Base-by-base conservation (phyloP, 2,113 vertebrate genomes). In the Ptychochromis oligacanthus region DNA sequence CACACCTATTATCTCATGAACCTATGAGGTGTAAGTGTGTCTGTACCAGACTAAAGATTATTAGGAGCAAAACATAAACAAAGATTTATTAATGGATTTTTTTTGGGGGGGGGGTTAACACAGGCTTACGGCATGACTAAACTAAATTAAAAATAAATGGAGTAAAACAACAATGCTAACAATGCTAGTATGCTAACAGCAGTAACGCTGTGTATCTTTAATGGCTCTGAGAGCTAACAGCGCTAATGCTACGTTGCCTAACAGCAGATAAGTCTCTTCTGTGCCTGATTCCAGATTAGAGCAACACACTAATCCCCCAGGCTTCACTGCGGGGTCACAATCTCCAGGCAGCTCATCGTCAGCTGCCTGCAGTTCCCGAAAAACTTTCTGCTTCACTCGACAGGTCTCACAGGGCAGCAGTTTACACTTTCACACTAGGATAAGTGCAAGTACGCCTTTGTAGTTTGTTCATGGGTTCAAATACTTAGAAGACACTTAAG, bases 251-350 rank as follows among this genome's bases (percentile, higher is more conserved):
- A 91, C 83, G 60, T 87, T 70, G 56, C 85, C 91, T 88, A 87
- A 90, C 90, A 89, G 84, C 79, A 89, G 80, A 88, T 91, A 89
- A 93, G 11, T 91, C 87, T 92, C 89, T 89, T 90, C 82, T 87
- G 84, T 75, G 83, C 81, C 72, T 91, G 92, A 96, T 94, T 95
- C 92, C 93, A 95, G 93, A 95, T 96, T 96, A 95, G 92, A 93
- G 91, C 91, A 87, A 84, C 84, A 83, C 78, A 74, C 87, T 95
- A 96, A 96, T 95, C 94, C 91, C 54, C 9, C 52, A 85, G 62
- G 92, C 90, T 83, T 88, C 90, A 79, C 83, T 84, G 87, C 82
- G 88, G 92, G 94, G 93, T 94, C 93, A 93, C 86, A 91, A 91
- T 90, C 87, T 90, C 85, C 92, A 93, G 92, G 93, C 93, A 92